Percentiles rank a stretch among this genome's conserved stretches.
Conservation (phyloP, 2,113 vertebrate genomes). For the Parotia lawesii region DNA sequence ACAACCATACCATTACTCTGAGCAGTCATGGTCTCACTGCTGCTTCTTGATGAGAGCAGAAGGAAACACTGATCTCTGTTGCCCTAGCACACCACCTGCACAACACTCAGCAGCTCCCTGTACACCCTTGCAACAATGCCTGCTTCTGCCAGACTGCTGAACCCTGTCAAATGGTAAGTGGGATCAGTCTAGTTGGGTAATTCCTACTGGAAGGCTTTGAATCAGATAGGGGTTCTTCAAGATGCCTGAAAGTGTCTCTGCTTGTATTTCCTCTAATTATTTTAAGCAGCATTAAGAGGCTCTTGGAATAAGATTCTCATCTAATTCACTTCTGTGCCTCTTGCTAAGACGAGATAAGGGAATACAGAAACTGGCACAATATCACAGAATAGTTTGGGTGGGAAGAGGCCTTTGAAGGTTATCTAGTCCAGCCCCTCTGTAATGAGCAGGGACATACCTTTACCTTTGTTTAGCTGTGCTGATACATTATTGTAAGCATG, state of each 20-base stretch:
- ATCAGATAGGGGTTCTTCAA: neutral
- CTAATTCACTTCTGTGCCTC: neutral
- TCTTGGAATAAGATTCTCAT: neutral
- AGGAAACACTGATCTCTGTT: neutral
- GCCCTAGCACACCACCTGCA: neutral
- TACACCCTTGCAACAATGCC: neutral
- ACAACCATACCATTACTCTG: neutral
- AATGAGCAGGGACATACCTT: neutral
- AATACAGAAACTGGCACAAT: neutral
- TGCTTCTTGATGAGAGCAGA: neutral
- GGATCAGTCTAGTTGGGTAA: neutral
- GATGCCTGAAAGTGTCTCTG: neutral
- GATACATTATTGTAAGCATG: neutral
- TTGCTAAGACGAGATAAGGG: neutral
- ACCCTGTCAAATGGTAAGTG: neutral
- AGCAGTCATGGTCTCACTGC: neutral
- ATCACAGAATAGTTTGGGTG: neutral
- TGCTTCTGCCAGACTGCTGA: neutral
- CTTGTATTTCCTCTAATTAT: neutral
- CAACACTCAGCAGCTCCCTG: neutral
- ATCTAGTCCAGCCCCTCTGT: neutral
- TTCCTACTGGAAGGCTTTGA: neutral
- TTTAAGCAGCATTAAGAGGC: neutral
- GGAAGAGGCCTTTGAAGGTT: neutral
- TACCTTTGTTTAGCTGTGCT: neutral